Evolutionary conservation across 1,140 invertebrate genomes (phyloP), one percentile per base, ranked within the genome.

Genomic region (Bombus polaris): DNA sequence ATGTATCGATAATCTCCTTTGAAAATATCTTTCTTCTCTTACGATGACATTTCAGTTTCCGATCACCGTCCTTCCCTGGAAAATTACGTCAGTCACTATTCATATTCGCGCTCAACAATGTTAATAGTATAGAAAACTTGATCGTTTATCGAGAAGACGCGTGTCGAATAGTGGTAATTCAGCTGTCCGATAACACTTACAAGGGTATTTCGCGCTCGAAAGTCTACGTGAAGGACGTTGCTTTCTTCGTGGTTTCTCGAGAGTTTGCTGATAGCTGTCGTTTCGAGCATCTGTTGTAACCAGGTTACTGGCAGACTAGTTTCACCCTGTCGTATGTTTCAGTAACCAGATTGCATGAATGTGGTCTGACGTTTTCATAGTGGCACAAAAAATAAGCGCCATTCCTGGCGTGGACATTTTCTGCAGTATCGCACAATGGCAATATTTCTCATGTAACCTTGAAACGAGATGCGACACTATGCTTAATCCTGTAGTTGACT

Each of bases 201-300:
- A 18, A 37, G 32, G 32, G 28, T 6, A 28, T 62, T 53, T 53
- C 47, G 47, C 47, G 47, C 37, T 75, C 22, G 32, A 75, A 75
- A 32, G 32, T 57, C 25, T 76, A 39, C 6, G 25, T 0, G 57
- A 6, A 42, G 62, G 57, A 37, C 75, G 37, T 65, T 32, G 75
- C 3, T 59, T 35, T 25, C 74, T 76, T 76, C 25, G 44, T 28
- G 8, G 15, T n/a, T 13, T 1, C 35, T 62, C 57, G 57, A 12
- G 59, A 65, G 28, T 28, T 32, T n/a, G 59, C 37, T 66, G 59
- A 78, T 78, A 18, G 39, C 59, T 18, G 57, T 65, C 59, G 62
- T 78, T 78, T 66, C 57, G 35, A 35, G n/a, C 76, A 78, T 78
- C 76, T 78, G 76, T 78, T 44, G 39, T 44, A 65, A 77, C 37